Evolutionary conservation across 2,888 invertebrate species (phyloP), one percentile per base, ranked within the genome.

Genomic region (Phyto melanocephala): DNA sequence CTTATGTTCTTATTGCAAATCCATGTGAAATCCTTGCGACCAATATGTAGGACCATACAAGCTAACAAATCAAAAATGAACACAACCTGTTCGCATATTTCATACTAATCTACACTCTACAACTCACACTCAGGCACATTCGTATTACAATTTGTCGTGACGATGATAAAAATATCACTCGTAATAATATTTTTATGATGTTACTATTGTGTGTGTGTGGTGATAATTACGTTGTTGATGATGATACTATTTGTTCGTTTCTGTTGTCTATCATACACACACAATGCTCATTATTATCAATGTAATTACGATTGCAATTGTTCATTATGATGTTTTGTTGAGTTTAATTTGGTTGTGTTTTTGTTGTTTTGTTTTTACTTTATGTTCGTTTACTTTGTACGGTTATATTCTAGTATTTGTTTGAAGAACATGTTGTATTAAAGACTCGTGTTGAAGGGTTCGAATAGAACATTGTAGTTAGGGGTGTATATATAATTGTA

Each of bases 281-380:
- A 33, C 50, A 40, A n/a, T 74, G 47, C 13, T 71, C 35, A 70
- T 72, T 20, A 67, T 80, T 35, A 45, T 67, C n/a, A 20, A 24
- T 2, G 8, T 22, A 40, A 62, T 75, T 17, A 60, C 11, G 0
- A 2, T 60, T 40, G 42, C 20, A n/a, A n/a, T 68, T 17, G 42
- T 37, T 81, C 50, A 70, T 74, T 37, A 78, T 74, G 40, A 74
- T 54, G 11, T 76, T 71, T 56, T 15, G 33, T 13, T 3, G 6
- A 28, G 28, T 28, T 28, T 28, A 6, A 28, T 65, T 71, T 11
- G 33, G 37, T 40, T 40, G 17, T 40, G 37, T 47, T n/a, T 40
- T 37, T 68, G 42, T 28, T 15, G 10, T 68, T 24, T 63, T 63
- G 33, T 11, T 47, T 40, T 28, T 20, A 35, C 10, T 17, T 1